A percentile compares a stretch with the other conserved stretches of the same genome.
Evolutionary conservation across 2,797 vertebrate species (phyloP).

Genomic region (Jordanella pulchra): DNA sequence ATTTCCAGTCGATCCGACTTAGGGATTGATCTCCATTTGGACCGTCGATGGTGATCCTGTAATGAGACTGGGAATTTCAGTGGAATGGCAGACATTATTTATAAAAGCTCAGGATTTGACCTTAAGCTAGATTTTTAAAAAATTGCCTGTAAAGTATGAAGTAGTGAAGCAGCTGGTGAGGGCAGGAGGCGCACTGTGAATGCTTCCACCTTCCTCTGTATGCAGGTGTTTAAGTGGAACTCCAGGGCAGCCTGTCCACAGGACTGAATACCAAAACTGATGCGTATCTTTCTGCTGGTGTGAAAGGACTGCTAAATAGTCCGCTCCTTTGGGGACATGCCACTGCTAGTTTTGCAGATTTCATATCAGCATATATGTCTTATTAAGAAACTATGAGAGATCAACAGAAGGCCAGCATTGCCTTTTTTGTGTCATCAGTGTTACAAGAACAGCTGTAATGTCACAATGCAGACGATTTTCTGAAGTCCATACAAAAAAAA

Average conservation of each 20-base stretch:
- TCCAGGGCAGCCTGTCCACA: constrained; percentile 26
- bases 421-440: not conserved
- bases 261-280: constrained; percentile 52
- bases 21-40: constrained; percentile 22
- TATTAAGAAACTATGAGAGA: not conserved
- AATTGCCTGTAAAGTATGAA: not conserved
- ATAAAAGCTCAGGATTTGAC: constrained; percentile 9
- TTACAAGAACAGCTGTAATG: not conserved
- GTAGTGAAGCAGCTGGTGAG: constrained; percentile 11
- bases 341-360: constrained; percentile 7
- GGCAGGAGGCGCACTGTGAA: constrained; percentile 3
- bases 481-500: not conserved
- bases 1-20: constrained; percentile 7
- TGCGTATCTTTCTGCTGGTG: constrained; percentile 12
- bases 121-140: constrained; percentile 12
- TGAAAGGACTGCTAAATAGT: constrained; percentile 24
- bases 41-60: not conserved
- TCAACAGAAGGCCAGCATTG: constrained; percentile 4
- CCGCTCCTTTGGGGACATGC: not conserved
- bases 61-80: constrained; percentile 7
- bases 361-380: constrained; percentile 16
- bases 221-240: constrained; percentile 43
- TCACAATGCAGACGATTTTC: not conserved
- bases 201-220: constrained; percentile 32
- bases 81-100: constrained; percentile 1